These are phyloP conservation scores for Acropora tenuis DNA, from an alignment of 64 coral and sea anemone species.

Conservation along the genomic window DNA sequence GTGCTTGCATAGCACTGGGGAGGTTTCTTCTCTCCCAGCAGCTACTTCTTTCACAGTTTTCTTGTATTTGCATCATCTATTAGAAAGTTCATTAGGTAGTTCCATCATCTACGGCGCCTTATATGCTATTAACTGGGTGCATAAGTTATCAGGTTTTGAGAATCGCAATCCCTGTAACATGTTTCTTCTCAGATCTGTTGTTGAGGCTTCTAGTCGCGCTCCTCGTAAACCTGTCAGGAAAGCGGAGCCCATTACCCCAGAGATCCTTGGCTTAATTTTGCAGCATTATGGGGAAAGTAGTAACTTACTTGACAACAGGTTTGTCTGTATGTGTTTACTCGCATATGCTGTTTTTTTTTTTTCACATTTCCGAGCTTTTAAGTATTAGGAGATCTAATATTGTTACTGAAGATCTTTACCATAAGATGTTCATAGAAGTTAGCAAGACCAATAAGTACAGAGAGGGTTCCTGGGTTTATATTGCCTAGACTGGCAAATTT, in stretches of 20 bases:
- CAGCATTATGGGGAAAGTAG: not conserved
- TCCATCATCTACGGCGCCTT: not conserved
- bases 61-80: not conserved
- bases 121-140: conserved; percentile 5
- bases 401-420: too few species aligned
- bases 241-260: not conserved
- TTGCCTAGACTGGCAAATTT: too few species aligned
- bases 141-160: conserved; percentile 16
- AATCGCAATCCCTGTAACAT: not conserved
- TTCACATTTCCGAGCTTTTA: too few species aligned
- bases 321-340: too few species aligned
- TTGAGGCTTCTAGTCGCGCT: not conserved
- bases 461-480: too few species aligned
- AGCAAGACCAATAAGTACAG: too few species aligned
- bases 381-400: too few species aligned
- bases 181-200: not conserved
- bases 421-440: too few species aligned
- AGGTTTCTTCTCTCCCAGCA: too few species aligned
- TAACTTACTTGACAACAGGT: too few species aligned
- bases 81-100: not conserved
- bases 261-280: not conserved
- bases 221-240: not conserved
- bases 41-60: not conserved
- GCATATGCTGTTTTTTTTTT: too few species aligned
- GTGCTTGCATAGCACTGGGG: too few species aligned